phyloP scores from a whole-genome alignment of 1,140 invertebrate genomes.

The Camponotus vicinus region DNA sequence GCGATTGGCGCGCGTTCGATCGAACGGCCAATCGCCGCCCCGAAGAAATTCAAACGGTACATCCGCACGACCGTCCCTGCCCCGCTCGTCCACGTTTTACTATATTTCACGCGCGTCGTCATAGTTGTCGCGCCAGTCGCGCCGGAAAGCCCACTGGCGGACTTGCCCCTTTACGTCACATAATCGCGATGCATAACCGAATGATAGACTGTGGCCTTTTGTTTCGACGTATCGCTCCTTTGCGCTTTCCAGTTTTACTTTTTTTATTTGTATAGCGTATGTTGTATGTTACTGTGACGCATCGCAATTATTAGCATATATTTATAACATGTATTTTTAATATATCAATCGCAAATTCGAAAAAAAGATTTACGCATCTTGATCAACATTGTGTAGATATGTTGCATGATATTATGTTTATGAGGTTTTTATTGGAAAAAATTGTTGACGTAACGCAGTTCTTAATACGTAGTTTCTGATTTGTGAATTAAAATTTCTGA shows the following conservation, averaged over 20 bases:
- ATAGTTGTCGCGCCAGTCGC: conserved; percentile 40
- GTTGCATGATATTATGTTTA: background rate
- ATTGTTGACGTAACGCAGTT: background rate
- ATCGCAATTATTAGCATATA: conserved; percentile 11
- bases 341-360: background rate
- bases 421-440: background rate
- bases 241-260: too few species aligned
- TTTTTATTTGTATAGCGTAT: background rate
- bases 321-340: background rate
- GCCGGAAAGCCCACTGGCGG: conserved; percentile 42
- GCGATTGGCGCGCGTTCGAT: conserved; percentile 73
- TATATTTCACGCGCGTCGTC: conserved; percentile 15
- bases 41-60: conserved; percentile 74
- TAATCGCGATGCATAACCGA: conserved; percentile 27
- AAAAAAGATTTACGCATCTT: background rate
- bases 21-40: conserved; percentile 63
- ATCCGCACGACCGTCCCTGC: conserved; percentile 4
- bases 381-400: background rate
- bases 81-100: background rate
- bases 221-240: conserved; percentile 18
- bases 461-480: background rate
- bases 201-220: conserved; percentile 36
- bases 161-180: conserved; percentile 18
- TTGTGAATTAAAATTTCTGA: background rate
- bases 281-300: conserved; percentile 4